A percentile compares a stretch with the other conserved stretches of the same genome.
Evolutionary conservation across 2,888 invertebrate species (phyloP).

Genomic region (Adineta ricciae): DNA sequence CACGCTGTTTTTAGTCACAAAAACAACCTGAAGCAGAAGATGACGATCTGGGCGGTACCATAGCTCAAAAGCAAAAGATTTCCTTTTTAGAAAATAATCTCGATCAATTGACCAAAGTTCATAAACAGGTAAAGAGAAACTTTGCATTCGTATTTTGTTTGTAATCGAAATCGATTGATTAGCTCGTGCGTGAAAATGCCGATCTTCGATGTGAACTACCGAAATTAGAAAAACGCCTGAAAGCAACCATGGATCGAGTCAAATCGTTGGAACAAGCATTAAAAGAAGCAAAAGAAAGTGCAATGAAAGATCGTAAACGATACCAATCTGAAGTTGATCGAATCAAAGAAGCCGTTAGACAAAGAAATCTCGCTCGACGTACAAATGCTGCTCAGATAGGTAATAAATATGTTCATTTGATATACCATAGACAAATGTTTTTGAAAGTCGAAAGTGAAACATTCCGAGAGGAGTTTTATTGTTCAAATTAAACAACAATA

Average conservation of each 20-base stretch:
- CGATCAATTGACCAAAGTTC: constrained; percentile 87
- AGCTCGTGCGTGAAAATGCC: constrained; percentile 90
- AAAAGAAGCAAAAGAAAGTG: constrained; percentile 95
- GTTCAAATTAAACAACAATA: no score
- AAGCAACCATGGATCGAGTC: constrained; percentile 90
- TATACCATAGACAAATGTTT: no score
- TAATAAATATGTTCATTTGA: neutral
- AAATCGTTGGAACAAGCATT: constrained; percentile 90
- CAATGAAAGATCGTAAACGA: constrained; percentile 90
- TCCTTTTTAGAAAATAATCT: constrained; percentile 97
- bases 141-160: no score
- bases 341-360: constrained; percentile 97
- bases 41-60: constrained; percentile 53
- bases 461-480: no score
- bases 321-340: constrained; percentile 90
- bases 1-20: neutral
- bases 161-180: no score
- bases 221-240: constrained; percentile 86
- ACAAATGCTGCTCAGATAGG: constrained; percentile 22
- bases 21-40: constrained; percentile 14
- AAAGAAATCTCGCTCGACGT: constrained; percentile 57
- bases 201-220: constrained; percentile 96
- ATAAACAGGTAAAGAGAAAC: constrained; percentile 51
- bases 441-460: no score
- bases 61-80: constrained; percentile 98